These are phyloP conservation scores for Lepisosteus oculatus DNA, from an alignment of 2,113 vertebrate species.

Conservation along the genomic window DNA sequence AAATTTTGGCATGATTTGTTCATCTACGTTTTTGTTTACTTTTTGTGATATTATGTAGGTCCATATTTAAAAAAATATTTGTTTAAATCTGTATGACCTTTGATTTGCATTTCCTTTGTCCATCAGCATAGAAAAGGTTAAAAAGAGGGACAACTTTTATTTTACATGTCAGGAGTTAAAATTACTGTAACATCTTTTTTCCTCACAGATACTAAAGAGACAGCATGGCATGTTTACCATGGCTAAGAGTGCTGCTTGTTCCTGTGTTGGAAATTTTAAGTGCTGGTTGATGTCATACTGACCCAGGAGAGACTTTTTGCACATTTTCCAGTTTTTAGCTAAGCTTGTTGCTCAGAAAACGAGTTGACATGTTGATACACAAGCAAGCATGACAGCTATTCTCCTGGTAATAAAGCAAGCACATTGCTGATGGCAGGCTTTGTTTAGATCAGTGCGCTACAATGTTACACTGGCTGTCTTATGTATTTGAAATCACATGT, in stretches of 20 bases:
- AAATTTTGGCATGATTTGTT: too few species aligned
- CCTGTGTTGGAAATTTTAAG: slow-evolving; percentile 5
- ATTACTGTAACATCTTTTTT: too few species aligned
- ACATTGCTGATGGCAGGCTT: slow-evolving; percentile 31
- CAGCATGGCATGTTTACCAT: not conserved
- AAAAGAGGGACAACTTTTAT: too few species aligned
- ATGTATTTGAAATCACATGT: slow-evolving; percentile 42
- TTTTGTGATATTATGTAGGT: too few species aligned
- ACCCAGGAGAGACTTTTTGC: slow-evolving; percentile 7
- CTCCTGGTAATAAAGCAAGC: slow-evolving; percentile 37
- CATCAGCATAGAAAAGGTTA: too few species aligned
- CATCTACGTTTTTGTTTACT: too few species aligned
- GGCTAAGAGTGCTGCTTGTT: not conserved
- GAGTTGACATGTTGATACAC: slow-evolving; percentile 19
- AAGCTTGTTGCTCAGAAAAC: not conserved
- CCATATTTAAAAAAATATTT: too few species aligned
- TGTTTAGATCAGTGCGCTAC: slow-evolving; percentile 42
- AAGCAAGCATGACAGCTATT: slow-evolving; percentile 29
- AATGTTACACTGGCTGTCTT: slow-evolving; percentile 40
- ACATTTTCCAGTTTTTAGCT: slow-evolving; percentile 6
- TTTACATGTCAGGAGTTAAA: too few species aligned
- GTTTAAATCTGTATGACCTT: too few species aligned
- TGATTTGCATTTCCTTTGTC: too few species aligned
- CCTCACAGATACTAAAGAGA: not conserved
- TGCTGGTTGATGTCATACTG: slow-evolving; percentile 1